Base-by-base conservation (phyloP, 37 sponge, comb jelly and placozoan genomes). In the Aplysina aerophoba region DNA sequence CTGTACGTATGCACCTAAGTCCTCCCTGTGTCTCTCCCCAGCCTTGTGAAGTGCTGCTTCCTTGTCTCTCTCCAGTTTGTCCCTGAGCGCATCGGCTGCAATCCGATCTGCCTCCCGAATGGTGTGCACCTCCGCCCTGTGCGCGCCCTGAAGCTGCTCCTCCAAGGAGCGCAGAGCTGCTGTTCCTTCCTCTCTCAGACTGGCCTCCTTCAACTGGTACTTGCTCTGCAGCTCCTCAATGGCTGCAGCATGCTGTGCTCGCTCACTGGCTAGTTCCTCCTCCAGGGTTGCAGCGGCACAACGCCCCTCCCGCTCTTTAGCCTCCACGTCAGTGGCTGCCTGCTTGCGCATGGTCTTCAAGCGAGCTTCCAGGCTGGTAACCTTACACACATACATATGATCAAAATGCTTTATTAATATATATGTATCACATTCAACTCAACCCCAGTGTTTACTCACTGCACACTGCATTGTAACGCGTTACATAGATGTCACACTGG, bases 71-170 rank as follows among this genome's bases (percentile, higher is more conserved):
- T 83, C 79, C 57, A 91, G 33, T 58, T 88, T 79, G 40, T 92
- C 91, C 82, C 71, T 88, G 28, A 92, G 62, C 11, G 87, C 74
- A 19, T 65, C 77, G 16, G 85, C 85, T 3, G 93, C 88, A 22
- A 92, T 59, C 84, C 88, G 81, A 82, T 92, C 83, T 13, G 95
- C 92, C 35, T 81, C 63, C 22, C 85, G 93, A 5, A 84, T 74
- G 19, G 79, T 79, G 44, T 62, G 54, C 24, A 84, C 25, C 60
- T 91, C 87, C 24, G 35, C 58, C 17, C 53, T 59, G 83, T 89
- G 89, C 38, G 12, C 35, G 14, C 63, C 33, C 12, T 66, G 34
- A 4, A 86, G 36, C 61, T 79, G 60, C n/a, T 86, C 87, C 65
- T 86, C 87, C 21, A 60, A 25, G 28, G 28, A 30, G 13, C 30